Evolutionary conservation across 2,113 vertebrate genomes (phyloP).

Genomic region (Macquaria australasica): DNA sequence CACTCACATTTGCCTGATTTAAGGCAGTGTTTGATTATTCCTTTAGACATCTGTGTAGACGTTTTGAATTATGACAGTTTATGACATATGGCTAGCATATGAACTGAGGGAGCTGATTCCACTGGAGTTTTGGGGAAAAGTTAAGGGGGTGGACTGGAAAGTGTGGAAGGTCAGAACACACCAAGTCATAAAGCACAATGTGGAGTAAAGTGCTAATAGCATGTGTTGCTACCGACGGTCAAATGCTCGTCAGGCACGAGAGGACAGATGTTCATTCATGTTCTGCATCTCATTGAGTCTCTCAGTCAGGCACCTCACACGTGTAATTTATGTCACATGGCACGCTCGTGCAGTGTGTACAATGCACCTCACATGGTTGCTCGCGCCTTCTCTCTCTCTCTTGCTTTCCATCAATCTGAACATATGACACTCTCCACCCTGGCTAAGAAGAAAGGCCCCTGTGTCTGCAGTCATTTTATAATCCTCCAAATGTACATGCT

Average conservation of each 20-base stretch:
- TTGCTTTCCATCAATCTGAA: conserved; percentile 43
- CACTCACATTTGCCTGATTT: neutral
- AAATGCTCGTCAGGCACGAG: conserved; percentile 32
- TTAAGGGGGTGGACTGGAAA: neutral
- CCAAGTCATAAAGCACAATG: conserved; percentile 30
- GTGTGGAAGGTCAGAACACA: conserved; percentile 21
- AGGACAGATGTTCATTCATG: conserved; percentile 62
- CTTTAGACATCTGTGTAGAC: neutral
- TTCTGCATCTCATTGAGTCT: conserved; percentile 25
- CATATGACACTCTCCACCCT: conserved; percentile 59
- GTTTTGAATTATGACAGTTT: conserved; percentile 7
- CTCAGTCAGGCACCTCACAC: conserved; percentile 50
- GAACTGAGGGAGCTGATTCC: neutral
- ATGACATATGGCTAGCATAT: conserved; percentile 36
- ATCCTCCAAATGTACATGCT: conserved; percentile 35
- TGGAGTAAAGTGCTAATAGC: conserved; percentile 29
- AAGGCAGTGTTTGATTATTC: conserved; percentile 11
- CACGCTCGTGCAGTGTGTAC: conserved; percentile 27
- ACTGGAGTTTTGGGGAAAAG: neutral
- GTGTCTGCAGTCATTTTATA: conserved; percentile 37
- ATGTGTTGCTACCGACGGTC: conserved; percentile 42
- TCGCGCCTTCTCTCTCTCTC: conserved; percentile 13
- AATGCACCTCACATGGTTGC: conserved; percentile 61
- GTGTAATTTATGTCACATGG: conserved; percentile 77
- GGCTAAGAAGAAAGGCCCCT: conserved; percentile 50